These are phyloP conservation scores for Nerophis lumbriciformis DNA, from an alignment of 2,113 vertebrate species.

Conservation along the genomic window DNA sequence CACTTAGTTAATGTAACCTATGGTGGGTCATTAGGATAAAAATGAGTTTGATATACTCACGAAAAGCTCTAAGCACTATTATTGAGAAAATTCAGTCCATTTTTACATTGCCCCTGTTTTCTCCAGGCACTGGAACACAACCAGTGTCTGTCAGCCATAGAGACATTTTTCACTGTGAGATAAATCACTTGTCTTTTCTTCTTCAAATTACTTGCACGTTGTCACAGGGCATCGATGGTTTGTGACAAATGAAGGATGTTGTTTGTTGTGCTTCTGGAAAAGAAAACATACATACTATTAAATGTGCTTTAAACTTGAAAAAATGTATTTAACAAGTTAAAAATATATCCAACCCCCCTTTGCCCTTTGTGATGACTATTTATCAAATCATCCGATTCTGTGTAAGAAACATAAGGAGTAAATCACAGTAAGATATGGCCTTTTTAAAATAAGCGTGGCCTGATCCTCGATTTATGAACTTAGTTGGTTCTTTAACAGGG, in stretches of 20 bases:
- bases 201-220: slow-evolving; percentile 19
- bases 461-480: too few species aligned
- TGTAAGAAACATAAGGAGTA: too few species aligned
- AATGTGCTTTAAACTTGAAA: slow-evolving; percentile 6
- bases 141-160: slow-evolving; percentile 12
- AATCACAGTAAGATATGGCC: neutral
- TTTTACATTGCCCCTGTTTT: slow-evolving; percentile 2
- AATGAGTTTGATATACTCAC: too few species aligned
- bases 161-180: slow-evolving; percentile 18
- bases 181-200: slow-evolving; percentile 14
- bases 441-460: neutral
- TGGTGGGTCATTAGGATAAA: too few species aligned
- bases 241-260: slow-evolving; percentile 28
- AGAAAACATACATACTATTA: neutral
- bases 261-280: slow-evolving; percentile 7
- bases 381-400: slow-evolving; percentile 6
- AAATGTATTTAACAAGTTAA: slow-evolving; percentile 7
- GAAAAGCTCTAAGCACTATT: neutral
- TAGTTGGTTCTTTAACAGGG: too few species aligned
- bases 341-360: slow-evolving; percentile 33
- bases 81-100: slow-evolving; percentile 20
- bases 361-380: slow-evolving; percentile 32
- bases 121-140: slow-evolving; percentile 13
- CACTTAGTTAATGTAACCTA: too few species aligned
- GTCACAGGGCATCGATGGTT: slow-evolving; percentile 22